Base-by-base conservation (phyloP, 2,113 vertebrate species). In the Callocephalon fimbriatum region DNA sequence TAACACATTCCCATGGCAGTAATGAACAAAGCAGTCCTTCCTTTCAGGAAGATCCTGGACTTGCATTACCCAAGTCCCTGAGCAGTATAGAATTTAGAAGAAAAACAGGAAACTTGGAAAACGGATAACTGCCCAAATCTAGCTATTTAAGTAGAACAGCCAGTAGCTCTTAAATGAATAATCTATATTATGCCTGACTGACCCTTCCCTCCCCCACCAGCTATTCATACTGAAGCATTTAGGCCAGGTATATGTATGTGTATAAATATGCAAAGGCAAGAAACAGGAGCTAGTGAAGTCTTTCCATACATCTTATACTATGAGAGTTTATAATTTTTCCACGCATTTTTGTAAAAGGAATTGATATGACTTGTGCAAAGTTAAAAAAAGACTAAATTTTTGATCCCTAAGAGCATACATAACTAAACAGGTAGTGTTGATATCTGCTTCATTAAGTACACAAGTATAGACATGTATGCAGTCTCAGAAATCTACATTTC, bases 21-120 rank as follows among this genome's bases (percentile, higher is more conserved):
- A 97, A 98, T 97, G 98, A 98, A 99, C 98, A 99, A 98, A 99
- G 98, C 97, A 95, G 91, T 90, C 80, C 96, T 98, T 98, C 95
- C 98, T 98, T 92, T 98, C 98, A 99, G 99, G 99, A 98, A 98
- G 99, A 98, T 98, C 97, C 97, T 98, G 97, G 94, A 97, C 97
- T 97, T 78, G 48, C 77, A 85, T 76, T 97, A 97, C 97, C 97
- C 93, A 89, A 94, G 97, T 97, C 97, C 95, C 97, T 79, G 40
- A 74, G 89, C 86, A 94, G 97, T 96, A 97, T 77, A 97, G 93
- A 94, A 74, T 97, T 97, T 68, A 74, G 94, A 98, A 97, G 97
- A 99, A 99, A 99, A 99, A 99, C 99, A 99, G 99, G 99, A 99
- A 99, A 99, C 99, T 98, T 99, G 98, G 95, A 96, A 97, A 88